A percentile compares a stretch with the other conserved stretches of the same genome.
These are phyloP conservation scores for Neocrepidodera transversa DNA, from an alignment of 2,888 invertebrate species.

Conservation along the genomic window DNA sequence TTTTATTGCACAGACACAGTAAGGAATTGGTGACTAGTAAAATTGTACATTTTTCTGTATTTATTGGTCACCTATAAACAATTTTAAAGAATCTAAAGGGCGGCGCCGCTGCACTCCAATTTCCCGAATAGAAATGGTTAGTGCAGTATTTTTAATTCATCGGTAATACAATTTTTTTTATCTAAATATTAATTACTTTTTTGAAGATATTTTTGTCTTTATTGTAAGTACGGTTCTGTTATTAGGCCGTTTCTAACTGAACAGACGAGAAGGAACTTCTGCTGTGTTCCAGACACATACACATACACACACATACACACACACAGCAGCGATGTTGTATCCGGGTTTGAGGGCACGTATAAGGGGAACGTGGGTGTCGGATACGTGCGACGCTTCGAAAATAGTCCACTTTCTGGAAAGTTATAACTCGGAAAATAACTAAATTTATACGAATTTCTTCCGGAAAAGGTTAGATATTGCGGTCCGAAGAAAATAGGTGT, in stretches of 20 bases:
- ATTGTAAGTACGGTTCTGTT: not conserved
- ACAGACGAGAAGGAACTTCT: not conserved
- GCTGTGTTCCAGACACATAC: not conserved
- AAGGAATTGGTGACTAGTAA: too few relatives aligned
- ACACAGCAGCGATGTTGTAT: slow-evolving; percentile 2
- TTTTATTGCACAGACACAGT: too few relatives aligned
- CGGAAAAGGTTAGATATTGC: slow-evolving; percentile 25
- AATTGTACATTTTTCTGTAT: too few relatives aligned
- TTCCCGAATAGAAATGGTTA: too few relatives aligned
- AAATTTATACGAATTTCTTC: slow-evolving; percentile 20
- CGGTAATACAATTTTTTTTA: too few relatives aligned
- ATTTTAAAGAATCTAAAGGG: too few relatives aligned
- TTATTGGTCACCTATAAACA: too few relatives aligned
- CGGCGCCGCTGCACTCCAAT: too few relatives aligned
- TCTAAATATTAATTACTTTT: too few relatives aligned
- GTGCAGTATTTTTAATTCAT: too few relatives aligned
- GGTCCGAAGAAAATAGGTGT: slow-evolving; percentile 6
- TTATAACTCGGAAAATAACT: slow-evolving; percentile 24
- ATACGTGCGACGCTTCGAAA: slow-evolving; percentile 21
- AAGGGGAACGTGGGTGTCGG: not conserved
- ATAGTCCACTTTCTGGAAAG: slow-evolving; percentile 18
- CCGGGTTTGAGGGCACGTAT: slow-evolving; percentile 6
- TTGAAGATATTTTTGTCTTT: too few relatives aligned
- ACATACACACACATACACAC: too few relatives aligned
- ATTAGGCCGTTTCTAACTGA: slow-evolving; percentile 1